Conservation (phyloP, 2,797 vertebrate genomes). For the Diceros bicornis region DNA sequence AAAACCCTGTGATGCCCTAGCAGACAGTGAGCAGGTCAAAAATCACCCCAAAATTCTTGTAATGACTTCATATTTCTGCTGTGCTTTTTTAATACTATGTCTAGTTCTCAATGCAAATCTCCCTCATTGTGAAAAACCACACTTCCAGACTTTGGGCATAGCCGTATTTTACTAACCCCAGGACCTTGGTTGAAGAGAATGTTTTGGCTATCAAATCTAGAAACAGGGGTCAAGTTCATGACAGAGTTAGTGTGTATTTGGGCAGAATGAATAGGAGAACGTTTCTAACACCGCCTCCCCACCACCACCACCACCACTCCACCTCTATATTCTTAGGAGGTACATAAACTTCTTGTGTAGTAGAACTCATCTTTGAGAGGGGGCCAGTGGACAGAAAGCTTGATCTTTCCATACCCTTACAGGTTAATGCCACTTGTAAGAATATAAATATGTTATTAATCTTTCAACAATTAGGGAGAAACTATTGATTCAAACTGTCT, state of each 20-base stretch:
- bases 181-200: neutral
- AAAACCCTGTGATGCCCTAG: constrained; percentile 31
- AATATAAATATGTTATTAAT: neutral
- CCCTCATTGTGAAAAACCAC: neutral
- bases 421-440: neutral
- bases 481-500: neutral
- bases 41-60: constrained; percentile 67
- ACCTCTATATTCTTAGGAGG: neutral
- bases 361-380: neutral
- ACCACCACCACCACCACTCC: no score
- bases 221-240: neutral
- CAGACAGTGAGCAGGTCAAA: constrained; percentile 67
- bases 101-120: neutral
- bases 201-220: neutral
- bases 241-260: rapidly evolving
- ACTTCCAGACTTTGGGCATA: neutral
- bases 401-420: no score
- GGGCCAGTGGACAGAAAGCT: neutral
- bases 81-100: neutral
- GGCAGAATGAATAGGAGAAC: neutral
- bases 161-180: neutral
- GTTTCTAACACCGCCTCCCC: no score
- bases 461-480: neutral
- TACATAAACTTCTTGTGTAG: neutral
- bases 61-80: neutral